phyloP scores from a whole-genome alignment of 1,140 invertebrate genomes.

The Lutraria rhynchaena region DNA sequence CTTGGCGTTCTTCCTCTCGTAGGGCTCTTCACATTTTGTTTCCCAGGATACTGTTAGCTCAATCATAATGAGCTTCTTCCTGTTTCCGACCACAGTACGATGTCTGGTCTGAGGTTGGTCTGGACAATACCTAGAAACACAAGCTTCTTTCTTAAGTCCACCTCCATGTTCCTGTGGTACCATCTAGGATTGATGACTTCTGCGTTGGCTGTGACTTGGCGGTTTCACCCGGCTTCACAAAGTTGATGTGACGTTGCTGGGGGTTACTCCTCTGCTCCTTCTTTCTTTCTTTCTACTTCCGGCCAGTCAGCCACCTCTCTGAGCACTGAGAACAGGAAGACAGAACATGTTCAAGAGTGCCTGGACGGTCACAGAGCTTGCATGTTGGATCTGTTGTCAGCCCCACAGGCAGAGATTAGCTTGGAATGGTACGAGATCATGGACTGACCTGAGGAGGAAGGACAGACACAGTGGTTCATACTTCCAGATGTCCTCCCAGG shows the following conservation, averaged over 20 bases:
- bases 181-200: conserved; percentile 27
- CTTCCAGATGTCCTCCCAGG: conserved; percentile 46
- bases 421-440: conserved; percentile 24
- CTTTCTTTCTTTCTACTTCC: conserved; percentile 30
- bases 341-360: conserved; percentile 43
- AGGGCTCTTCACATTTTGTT: conserved; percentile 36
- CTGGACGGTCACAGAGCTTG: conserved; percentile 11
- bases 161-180: conserved; percentile 34
- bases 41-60: conserved; percentile 37
- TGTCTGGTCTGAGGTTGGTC: conserved; percentile 32
- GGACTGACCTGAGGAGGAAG: conserved; percentile 27
- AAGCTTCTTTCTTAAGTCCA: conserved; percentile 29
- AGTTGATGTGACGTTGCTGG: neutral
- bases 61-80: conserved; percentile 34
- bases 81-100: conserved; percentile 15
- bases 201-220: neutral
- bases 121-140: conserved; percentile 28
- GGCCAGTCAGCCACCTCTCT: conserved; percentile 37
- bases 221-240: conserved; percentile 20
- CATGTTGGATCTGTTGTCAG: conserved; percentile 5
- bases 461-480: conserved; percentile 28
- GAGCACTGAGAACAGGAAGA: conserved; percentile 39
- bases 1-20: conserved; percentile 45
- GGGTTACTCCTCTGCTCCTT: conserved; percentile 32
- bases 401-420: conserved; percentile 11